Evolutionary conservation across 1,140 invertebrate species (phyloP).

Genomic region (Bombyx mandarina): DNA sequence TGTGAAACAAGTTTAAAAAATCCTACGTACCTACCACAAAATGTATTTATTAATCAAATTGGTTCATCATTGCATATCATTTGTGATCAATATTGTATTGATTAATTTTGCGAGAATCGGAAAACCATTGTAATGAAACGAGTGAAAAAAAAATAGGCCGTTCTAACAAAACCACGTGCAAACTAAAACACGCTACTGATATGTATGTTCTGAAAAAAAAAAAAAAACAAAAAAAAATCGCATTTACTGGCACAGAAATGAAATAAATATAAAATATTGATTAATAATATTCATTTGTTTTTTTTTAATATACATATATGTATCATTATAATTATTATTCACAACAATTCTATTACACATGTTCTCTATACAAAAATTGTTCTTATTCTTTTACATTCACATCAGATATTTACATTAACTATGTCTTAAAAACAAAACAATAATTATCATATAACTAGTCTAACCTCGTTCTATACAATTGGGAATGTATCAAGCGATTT

Average conservation of each 20-base stretch:
- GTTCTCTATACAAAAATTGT: slow-evolving; percentile 39
- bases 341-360: slow-evolving; percentile 36
- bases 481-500: slow-evolving; percentile 19
- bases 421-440: slow-evolving; percentile 29
- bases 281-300: no score
- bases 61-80: no score
- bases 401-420: slow-evolving; percentile 43
- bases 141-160: neutral
- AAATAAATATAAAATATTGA: no score
- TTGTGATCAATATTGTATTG: no score
- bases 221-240: no score
- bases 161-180: neutral
- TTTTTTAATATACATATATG: no score
- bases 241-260: no score
- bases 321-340: slow-evolving; percentile 20
- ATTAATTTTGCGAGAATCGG: no score
- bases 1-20: no score
- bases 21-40: no score
- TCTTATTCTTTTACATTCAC: slow-evolving; percentile 31
- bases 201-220: neutral
- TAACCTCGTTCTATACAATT: slow-evolving; percentile 11
- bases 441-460: slow-evolving; percentile 4
- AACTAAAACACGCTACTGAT: neutral
- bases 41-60: no score
- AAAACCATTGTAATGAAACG: neutral